phyloP scores from a whole-genome alignment of 2,888 invertebrate genomes.

The Phyllotreta cruciferae region DNA sequence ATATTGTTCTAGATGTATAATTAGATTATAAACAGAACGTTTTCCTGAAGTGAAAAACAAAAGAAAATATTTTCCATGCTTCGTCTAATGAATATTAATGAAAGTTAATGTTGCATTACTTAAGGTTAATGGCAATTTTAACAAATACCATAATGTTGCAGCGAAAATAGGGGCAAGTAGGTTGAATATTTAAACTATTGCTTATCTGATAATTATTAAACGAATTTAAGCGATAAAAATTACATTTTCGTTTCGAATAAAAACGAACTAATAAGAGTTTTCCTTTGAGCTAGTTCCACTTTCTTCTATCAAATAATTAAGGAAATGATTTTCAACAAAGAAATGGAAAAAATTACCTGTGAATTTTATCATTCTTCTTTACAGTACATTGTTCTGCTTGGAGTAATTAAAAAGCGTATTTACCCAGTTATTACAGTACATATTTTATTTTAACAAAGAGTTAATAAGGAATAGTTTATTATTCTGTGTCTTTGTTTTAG shows the following conservation, averaged over 20 bases:
- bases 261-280: not conserved
- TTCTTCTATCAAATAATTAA: conserved; percentile 19
- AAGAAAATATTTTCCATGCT: no score
- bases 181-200: no score
- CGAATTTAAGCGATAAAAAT: no score
- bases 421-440: conserved; percentile 42
- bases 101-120: conserved; percentile 1
- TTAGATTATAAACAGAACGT: no score
- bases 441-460: conserved; percentile 40
- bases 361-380: conserved; percentile 46
- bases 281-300: not conserved
- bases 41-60: no score
- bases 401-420: conserved; percentile 45
- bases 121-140: conserved; percentile 5
- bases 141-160: conserved; percentile 5
- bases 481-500: conserved; percentile 20
- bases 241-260: not conserved
- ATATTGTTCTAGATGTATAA: no score
- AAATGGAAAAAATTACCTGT: conserved; percentile 45
- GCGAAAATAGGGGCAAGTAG: not conserved
- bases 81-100: conserved; percentile 5
- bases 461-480: conserved; percentile 45
- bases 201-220: no score
- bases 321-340: conserved; percentile 45
- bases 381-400: conserved; percentile 43